These are phyloP conservation scores for Macroramphosus scolopax DNA, from an alignment of 2,797 vertebrate genomes.

Conservation along the genomic window DNA sequence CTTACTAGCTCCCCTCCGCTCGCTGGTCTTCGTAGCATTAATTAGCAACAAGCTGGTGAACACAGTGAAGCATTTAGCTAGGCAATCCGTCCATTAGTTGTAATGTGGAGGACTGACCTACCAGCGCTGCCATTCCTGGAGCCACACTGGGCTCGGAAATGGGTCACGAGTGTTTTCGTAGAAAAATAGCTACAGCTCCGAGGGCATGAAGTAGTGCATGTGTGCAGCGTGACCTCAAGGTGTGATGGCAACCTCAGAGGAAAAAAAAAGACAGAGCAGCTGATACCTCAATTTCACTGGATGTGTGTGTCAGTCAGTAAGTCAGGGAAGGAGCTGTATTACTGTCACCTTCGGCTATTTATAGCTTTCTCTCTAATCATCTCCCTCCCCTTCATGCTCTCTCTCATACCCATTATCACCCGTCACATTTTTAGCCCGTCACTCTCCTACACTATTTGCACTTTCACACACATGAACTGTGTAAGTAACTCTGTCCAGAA, in stretches of 20 bases:
- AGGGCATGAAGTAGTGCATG: conserved; percentile 10
- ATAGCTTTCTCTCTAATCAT: conserved; percentile 50
- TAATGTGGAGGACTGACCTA: no score
- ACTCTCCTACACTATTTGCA: conserved; percentile 32
- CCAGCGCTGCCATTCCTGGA: no score
- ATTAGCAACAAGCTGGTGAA: no score
- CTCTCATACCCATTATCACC: conserved; percentile 36
- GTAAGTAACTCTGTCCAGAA: conserved; percentile 24
- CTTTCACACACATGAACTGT: conserved; percentile 4
- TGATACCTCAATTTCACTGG: conserved; percentile 41
- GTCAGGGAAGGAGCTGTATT: conserved; percentile 16
- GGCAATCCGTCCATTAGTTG: no score
- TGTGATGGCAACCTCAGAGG: conserved; percentile 58
- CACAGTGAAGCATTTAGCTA: no score
- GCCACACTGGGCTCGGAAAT: no score
- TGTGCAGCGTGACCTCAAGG: conserved; percentile 64
- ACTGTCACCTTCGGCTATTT: conserved; percentile 52
- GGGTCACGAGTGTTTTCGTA: no score
- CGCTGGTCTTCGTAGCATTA: no score
- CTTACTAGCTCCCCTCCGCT: no score
- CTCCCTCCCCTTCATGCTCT: conserved; percentile 16
- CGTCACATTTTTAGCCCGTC: conserved; percentile 22
- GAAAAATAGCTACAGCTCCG: neutral
- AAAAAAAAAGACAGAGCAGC: conserved; percentile 54
- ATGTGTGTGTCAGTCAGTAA: conserved; percentile 15